Conservation (phyloP, 92 coral and sea anemone genomes). For the Plumapathes pennacea region DNA sequence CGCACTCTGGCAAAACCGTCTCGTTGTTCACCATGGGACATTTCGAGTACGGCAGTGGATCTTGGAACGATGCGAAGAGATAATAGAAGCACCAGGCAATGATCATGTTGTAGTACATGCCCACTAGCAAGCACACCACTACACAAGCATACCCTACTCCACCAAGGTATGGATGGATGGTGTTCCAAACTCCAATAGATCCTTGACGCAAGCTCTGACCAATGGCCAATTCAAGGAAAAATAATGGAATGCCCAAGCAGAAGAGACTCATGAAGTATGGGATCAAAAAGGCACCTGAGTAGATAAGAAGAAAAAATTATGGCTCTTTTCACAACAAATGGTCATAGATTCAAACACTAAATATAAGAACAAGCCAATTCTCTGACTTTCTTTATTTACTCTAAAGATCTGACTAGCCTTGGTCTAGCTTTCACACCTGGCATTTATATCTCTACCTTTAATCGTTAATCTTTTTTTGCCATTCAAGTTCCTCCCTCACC, state of each 20-base stretch:
- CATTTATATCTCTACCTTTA: too few relatives aligned
- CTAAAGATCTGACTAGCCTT: too few relatives aligned
- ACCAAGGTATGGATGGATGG: conserved; percentile 88
- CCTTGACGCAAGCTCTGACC: conserved; percentile 98
- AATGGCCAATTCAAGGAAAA: conserved; percentile 85
- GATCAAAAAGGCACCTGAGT: conserved; percentile 92
- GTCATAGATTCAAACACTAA: too few relatives aligned
- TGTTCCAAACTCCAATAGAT: conserved; percentile 91
- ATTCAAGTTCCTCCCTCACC: too few relatives aligned
- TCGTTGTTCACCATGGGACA: conserved; percentile 51
- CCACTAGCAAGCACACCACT: conserved; percentile 78
- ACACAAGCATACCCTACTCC: conserved; percentile 88
- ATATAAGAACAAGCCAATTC: too few relatives aligned
- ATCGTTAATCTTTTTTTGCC: too few relatives aligned
- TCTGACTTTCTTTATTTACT: too few relatives aligned
- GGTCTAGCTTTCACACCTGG: too few relatives aligned
- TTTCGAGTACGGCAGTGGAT: conserved; percentile 56
- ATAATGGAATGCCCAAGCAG: conserved; percentile 79
- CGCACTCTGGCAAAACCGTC: conserved; percentile 46
- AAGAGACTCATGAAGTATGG: conserved; percentile 77
- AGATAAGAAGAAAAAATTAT: too few relatives aligned
- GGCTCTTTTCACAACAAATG: too few relatives aligned
- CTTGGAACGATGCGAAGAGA: conserved; percentile 83
- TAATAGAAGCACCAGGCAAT: conserved; percentile 95
- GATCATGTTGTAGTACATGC: conserved; percentile 94